A percentile compares a stretch with the other conserved stretches of the same genome.
Evolutionary conservation across 1,140 invertebrate genomes (phyloP).

Genomic region (Yoshiicerus persimilis): DNA sequence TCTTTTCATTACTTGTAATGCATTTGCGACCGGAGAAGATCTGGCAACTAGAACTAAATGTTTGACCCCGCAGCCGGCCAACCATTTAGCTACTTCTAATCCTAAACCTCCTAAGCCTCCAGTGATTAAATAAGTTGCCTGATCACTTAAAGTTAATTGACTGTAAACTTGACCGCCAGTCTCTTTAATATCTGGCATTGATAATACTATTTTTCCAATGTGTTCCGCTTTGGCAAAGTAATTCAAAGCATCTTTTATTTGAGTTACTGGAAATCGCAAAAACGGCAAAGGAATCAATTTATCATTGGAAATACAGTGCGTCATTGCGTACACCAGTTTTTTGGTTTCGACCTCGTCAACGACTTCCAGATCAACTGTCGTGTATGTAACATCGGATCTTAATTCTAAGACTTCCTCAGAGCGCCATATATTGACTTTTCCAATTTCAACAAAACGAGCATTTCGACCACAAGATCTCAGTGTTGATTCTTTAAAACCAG

Average conservation of each 20-base stretch:
- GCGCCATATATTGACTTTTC: neutral
- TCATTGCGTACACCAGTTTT: neutral
- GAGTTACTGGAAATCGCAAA: neutral
- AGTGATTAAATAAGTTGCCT: slow-evolving; percentile 29
- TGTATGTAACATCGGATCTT: no score
- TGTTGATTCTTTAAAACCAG: no score
- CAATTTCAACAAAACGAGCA: slow-evolving; percentile 30
- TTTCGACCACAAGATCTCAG: neutral
- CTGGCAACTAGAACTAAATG: no score
- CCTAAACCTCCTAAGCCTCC: slow-evolving; percentile 36
- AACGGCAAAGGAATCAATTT: neutral
- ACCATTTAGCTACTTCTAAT: slow-evolving; percentile 4
- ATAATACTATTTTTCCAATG: no score
- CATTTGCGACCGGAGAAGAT: no score
- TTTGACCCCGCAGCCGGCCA: no score
- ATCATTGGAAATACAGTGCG: no score
- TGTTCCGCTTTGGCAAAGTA: neutral
- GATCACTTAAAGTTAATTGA: neutral
- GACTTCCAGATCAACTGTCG: no score
- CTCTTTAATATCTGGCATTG: no score
- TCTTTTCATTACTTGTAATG: neutral
- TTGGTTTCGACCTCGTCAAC: no score
- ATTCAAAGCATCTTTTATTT: neutral
- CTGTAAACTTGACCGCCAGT: no score
- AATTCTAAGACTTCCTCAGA: neutral